Conservation (phyloP, 1,140 invertebrate genomes). For the Leptonema lineaticorne region DNA sequence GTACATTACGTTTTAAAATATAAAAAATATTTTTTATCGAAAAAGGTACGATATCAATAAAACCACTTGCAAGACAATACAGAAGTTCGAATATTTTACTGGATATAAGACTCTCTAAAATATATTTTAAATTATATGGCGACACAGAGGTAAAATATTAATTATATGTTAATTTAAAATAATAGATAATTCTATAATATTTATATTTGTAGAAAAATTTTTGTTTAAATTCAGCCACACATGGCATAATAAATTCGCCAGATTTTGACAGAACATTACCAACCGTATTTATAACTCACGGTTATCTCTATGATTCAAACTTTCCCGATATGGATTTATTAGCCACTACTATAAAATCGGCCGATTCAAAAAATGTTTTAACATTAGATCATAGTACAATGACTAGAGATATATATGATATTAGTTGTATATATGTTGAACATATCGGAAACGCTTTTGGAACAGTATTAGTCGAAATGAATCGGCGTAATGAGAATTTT, state of each 20-base stretch:
- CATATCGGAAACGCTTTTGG: slow-evolving; percentile 49
- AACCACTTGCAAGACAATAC: too few species aligned
- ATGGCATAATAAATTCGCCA: background rate
- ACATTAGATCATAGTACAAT: slow-evolving; percentile 48
- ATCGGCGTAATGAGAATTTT: too few species aligned
- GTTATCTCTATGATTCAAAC: background rate
- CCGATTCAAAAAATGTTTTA: slow-evolving; percentile 46
- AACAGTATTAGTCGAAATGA: slow-evolving; percentile 44
- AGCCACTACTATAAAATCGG: background rate
- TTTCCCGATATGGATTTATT: background rate
- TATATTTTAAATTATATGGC: too few species aligned
- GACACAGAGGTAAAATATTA: too few species aligned
- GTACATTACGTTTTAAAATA: too few species aligned
- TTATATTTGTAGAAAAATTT: background rate
- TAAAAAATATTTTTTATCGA: too few species aligned
- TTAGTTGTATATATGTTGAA: slow-evolving; percentile 47
- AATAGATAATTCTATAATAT: too few species aligned
- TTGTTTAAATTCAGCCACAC: background rate
- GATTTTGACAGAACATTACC: background rate
- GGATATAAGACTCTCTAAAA: too few species aligned
- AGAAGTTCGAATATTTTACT: too few species aligned
- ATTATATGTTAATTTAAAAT: too few species aligned
- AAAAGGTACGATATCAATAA: too few species aligned
- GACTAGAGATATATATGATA: slow-evolving; percentile 47
- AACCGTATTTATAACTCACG: background rate